These are phyloP conservation scores for Synanthedon tipuliformis DNA, from an alignment of 2,888 invertebrate genomes.

Conservation along the genomic window DNA sequence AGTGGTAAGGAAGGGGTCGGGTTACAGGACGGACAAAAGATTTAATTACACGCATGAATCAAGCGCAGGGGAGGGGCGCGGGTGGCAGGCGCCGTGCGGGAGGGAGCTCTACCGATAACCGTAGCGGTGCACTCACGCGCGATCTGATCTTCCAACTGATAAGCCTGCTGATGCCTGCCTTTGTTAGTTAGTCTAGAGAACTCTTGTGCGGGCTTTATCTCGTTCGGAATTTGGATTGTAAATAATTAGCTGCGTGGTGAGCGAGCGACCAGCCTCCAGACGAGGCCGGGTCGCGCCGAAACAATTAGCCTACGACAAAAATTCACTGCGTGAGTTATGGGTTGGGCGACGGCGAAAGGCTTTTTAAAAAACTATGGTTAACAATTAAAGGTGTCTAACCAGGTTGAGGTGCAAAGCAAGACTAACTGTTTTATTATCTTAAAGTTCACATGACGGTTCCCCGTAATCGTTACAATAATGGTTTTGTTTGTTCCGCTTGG, in stretches of 20 bases:
- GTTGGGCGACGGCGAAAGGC: too few species aligned
- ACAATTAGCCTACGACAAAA: too few species aligned
- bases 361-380: too few species aligned
- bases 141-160: conserved; percentile 38
- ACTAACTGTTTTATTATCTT: too few species aligned
- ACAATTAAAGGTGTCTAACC: too few species aligned
- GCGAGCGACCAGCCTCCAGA: too few species aligned
- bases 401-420: too few species aligned
- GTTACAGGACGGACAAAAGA: conserved; percentile 56
- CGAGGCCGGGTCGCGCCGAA: too few species aligned
- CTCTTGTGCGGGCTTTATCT: conserved; percentile 46
- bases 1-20: conserved; percentile 36
- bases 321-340: too few species aligned
- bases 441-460: too few species aligned
- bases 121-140: conserved; percentile 46
- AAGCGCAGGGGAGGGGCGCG: conserved; percentile 33
- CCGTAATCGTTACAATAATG: too few species aligned
- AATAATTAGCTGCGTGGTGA: background rate
- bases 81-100: conserved; percentile 14
- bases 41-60: conserved; percentile 70
- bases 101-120: conserved; percentile 34
- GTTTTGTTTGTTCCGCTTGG: too few species aligned
- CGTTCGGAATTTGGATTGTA: conserved; percentile 4
- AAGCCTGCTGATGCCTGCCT: conserved; percentile 19
- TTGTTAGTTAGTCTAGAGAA: conserved; percentile 14